Evolutionary conservation across 1,140 invertebrate genomes (phyloP).

Genomic region (Hetaerina americana): DNA sequence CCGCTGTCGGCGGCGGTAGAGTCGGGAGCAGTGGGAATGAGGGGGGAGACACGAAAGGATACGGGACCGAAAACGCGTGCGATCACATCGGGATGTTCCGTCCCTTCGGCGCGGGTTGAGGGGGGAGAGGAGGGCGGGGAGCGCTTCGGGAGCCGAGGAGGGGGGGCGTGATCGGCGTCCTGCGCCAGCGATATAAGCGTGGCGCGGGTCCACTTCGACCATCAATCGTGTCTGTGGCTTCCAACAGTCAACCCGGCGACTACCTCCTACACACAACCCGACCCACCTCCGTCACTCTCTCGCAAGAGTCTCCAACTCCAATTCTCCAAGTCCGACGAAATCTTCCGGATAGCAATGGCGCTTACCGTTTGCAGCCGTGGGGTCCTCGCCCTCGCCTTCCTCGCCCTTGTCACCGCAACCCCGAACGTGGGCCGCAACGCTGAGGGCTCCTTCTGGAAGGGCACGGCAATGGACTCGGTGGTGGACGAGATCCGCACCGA

Average conservation of each 20-base stretch:
- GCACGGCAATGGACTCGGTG: constrained; percentile 49
- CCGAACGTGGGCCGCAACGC: constrained; percentile 25
- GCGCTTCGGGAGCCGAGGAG: not conserved
- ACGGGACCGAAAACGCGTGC: not conserved
- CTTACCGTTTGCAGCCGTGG: not conserved
- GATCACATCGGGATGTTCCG: not conserved
- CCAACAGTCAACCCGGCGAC: not conserved
- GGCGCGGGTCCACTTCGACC: not conserved
- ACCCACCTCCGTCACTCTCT: too few species aligned
- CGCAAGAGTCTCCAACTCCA: too few species aligned
- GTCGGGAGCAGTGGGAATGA: not conserved
- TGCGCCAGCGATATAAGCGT: not conserved
- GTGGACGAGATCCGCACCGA: constrained; percentile 57
- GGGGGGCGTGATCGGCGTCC: not conserved
- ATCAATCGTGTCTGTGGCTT: not conserved
- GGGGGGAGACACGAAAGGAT: not conserved
- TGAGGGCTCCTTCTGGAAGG: constrained; percentile 41
- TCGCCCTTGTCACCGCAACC: constrained; percentile 31
- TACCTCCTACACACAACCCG: too few species aligned
- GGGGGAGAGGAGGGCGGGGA: not conserved
- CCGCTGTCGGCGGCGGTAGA: too few species aligned
- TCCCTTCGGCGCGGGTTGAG: not conserved
- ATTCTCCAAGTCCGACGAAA: too few species aligned
- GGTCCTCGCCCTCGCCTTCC: not conserved
- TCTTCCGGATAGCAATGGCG: not conserved